Percentiles rank a stretch among this genome's conserved stretches.
Evolutionary conservation across 2,113 vertebrate genomes (phyloP).

Genomic region (Laticauda colubrina): DNA sequence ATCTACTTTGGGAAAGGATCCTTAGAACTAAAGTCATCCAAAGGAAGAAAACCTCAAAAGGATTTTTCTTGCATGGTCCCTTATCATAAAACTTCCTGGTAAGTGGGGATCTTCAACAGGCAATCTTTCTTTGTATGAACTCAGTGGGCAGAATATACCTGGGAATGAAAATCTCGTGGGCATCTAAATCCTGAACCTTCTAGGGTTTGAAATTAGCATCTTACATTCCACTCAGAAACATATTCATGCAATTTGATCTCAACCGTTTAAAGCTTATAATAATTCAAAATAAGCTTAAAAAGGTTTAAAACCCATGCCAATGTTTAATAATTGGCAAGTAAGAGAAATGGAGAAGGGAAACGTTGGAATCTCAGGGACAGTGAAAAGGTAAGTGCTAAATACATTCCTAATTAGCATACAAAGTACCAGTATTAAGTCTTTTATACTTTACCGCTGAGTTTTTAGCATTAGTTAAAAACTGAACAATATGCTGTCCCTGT

Average conservation of each 20-base stretch:
- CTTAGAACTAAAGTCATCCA: background rate
- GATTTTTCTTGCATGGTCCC: background rate
- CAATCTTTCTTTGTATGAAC: background rate
- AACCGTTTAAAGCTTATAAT: background rate
- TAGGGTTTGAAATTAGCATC: background rate
- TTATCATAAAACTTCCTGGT: background rate
- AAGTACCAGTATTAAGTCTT: slow-evolving; percentile 20
- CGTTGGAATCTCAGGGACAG: slow-evolving; percentile 1
- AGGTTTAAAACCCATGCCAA: background rate
- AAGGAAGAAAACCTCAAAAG: background rate
- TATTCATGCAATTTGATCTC: background rate
- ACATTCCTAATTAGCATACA: slow-evolving; percentile 8
- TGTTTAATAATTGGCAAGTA: background rate
- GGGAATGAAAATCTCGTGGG: background rate
- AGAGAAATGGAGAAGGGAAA: background rate
- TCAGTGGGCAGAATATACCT: background rate
- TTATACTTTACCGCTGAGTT: background rate
- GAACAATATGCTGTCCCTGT: slow-evolving; percentile 1
- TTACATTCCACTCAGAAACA: background rate
- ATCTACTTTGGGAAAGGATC: background rate
- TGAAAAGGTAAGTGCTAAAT: background rate
- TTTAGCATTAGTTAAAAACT: background rate
- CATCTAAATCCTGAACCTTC: background rate
- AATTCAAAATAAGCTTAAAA: background rate
- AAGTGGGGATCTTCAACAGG: background rate